Base-by-base conservation (phyloP, 2,797 vertebrate genomes). In the Phalanger gymnotis region DNA sequence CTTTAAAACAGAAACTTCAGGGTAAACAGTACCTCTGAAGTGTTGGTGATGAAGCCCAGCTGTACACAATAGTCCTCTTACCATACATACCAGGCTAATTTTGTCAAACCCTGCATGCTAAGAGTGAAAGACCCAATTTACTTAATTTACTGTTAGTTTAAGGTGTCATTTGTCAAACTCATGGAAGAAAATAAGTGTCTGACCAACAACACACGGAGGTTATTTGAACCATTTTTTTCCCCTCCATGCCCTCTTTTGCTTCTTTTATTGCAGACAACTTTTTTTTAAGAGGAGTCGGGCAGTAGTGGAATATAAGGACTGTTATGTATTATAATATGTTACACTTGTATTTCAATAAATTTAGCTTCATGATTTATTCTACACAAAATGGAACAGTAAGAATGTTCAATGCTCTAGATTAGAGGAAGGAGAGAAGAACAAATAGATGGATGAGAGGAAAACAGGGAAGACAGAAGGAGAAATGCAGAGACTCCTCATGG, bases 1-100 rank as follows among this genome's bases (percentile, higher is more conserved):
- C 96, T 96, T 96, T 97, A 94, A 98, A 98, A 97, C 94, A 91
- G 94, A 94, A 95, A 66, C 97, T 98, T 93, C 96, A 95, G 89
- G 0, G 0, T 57, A 93, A 91, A 93, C 94, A 95, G 22, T 92
- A 87, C 58, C 95, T 94, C 96, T 96, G 97, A 19, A 14, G 73
- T 3, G 95, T 96, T 91, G 81, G 34, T 54, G 93, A 97, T 40
- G 81, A 91, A 92, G 93, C 92, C 30, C 97, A 98, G 97, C 96
- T 98, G 95, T 97, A 94, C 19, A 90, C 97, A 28, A 95, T 94
- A 92, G 94, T 91, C 28, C 92, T 97, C 73, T n/a, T 94, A 91
- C 95, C 47, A 0, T n/a, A n/a, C n/a, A n/a, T n/a, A 96, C 95
- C 96, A 93, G 91, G 93, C 93, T 90, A 95, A 95, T 94, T 98